Evolutionary conservation across 2,888 invertebrate species (phyloP).

Genomic region (Rhingia rostrata): DNA sequence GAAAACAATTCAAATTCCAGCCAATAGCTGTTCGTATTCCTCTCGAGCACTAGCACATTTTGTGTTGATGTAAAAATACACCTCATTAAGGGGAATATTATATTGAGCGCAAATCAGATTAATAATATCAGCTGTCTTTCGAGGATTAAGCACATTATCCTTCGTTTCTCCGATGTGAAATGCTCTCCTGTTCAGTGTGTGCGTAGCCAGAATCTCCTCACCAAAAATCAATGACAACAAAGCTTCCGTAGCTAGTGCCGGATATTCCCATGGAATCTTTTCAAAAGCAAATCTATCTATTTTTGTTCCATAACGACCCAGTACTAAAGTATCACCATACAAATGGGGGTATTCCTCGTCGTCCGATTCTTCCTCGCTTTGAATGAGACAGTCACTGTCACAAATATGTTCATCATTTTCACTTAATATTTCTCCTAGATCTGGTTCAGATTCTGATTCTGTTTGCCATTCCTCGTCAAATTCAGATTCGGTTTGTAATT

Average conservation of each 20-base stretch:
- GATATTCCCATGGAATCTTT: not conserved
- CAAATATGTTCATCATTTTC: not conserved
- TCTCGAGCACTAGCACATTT: too few species aligned
- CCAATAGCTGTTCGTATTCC: too few species aligned
- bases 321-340: not conserved
- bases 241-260: not conserved
- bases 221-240: constrained; percentile 1
- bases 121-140: not conserved
- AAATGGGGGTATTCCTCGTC: not conserved
- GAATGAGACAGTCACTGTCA: not conserved
- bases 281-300: not conserved
- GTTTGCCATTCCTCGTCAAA: too few species aligned
- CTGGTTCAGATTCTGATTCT: constrained; percentile 3
- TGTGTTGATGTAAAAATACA: too few species aligned
- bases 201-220: not conserved
- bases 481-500: not conserved
- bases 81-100: too few species aligned
- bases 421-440: not conserved
- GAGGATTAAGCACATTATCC: not conserved
- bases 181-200: not conserved
- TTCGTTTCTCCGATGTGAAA: not conserved
- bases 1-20: too few species aligned
- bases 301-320: not conserved
- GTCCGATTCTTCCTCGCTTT: not conserved
- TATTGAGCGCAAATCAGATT: not conserved